Percentiles rank a stretch among this genome's conserved stretches.
Evolutionary conservation across 2,113 vertebrate species (phyloP).

Genomic region (Phyllostomus discolor): DNA sequence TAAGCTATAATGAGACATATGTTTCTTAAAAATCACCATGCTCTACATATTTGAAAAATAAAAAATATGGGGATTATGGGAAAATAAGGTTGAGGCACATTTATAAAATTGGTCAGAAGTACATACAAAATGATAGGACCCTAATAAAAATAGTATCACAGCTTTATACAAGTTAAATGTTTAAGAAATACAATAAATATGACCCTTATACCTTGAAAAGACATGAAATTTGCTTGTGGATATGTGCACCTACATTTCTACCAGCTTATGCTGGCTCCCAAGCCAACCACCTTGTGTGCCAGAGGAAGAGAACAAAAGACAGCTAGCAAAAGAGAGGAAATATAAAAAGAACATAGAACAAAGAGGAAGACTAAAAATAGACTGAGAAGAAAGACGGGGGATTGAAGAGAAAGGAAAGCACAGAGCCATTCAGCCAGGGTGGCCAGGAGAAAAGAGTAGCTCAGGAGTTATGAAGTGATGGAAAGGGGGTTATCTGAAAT

Average conservation of each 20-base stretch:
- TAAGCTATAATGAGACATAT: slow-evolving; percentile 1
- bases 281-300: neutral
- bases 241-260: neutral
- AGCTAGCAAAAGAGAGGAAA: neutral
- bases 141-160: neutral
- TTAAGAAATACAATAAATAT: slow-evolving; percentile 8
- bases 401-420: neutral
- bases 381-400: neutral
- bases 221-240: neutral
- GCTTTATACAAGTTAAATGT: neutral
- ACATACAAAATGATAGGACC: neutral
- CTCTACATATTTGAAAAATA: slow-evolving; percentile 1
- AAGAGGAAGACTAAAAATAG: neutral
- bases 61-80: neutral
- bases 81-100: neutral
- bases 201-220: neutral
- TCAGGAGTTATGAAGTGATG: neutral
- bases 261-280: neutral
- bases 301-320: slow-evolving; percentile 16
- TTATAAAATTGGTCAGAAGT: neutral
- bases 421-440: neutral
- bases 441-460: neutral
- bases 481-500: neutral
- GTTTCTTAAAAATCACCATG: neutral
- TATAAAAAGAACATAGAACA: neutral